Evolutionary conservation across 2,113 vertebrate genomes (phyloP), one percentile per base, ranked within the genome.

Genomic region (Oryzias celebensis): DNA sequence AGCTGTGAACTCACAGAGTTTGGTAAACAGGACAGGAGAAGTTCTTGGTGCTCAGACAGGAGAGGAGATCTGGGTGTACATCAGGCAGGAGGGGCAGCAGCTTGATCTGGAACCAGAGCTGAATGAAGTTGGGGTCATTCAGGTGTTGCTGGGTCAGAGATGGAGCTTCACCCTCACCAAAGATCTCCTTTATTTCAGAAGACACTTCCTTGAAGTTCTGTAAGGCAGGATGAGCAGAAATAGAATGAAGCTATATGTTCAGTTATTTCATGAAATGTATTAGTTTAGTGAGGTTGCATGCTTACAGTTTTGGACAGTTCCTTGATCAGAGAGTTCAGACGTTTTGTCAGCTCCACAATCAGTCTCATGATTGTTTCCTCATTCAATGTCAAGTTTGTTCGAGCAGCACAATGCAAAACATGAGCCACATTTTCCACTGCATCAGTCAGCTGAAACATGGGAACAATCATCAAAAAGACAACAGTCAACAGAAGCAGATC

Each of bases 1-100:
- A 50, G 16, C 2, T 1, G 48, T 22, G 15, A 20, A 86, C 91
- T 68, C 63, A 93, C 91, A 93, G 78, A 20, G 73, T 78, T 65
- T 91, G 91, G 71, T 78, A 93, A 36, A 71, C 89, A 0, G 81
- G 72, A 44, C 91, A 92, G 84, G 86, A 89, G 82, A 92, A 92
- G 58, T 88, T 85, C 77, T 92, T 92, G 71, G 61, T 73, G 76
- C 90, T 90, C 75, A 92, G 87, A 68, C 92, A 93, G 46, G 66
- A 73, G 56, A 93, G 86, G 28, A 91, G 84, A 2, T 67, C 52
- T 2, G 52, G 44, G 0, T 82, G 68, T 0, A 90, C 2, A 0
- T 65, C 1, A 0, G 88, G 80, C 52, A 91, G 75, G 28, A 86
- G 81, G 7, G 90, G 90, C 57, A 78, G 70, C 50, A 93, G 64